Conservation (phyloP, 1,140 invertebrate genomes). For the Oryzaephilus surinamensis region DNA sequence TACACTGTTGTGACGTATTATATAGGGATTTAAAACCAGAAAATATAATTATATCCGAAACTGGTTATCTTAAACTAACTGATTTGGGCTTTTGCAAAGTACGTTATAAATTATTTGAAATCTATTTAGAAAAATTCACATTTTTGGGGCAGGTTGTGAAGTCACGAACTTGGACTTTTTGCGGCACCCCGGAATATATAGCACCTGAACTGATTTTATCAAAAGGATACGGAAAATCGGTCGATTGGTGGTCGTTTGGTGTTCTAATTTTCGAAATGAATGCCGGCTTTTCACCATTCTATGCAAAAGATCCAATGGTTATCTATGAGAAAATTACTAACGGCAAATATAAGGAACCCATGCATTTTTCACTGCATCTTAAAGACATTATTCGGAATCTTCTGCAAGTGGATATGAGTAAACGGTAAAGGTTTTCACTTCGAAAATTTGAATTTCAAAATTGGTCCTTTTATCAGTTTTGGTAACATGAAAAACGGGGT, state of each 20-base stretch:
- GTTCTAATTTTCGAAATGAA: conserved; percentile 90
- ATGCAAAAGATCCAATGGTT: conserved; percentile 70
- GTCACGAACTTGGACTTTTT: conserved; percentile 10
- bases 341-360: conserved; percentile 60
- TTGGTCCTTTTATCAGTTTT: conserved; percentile 1
- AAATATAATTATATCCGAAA: conserved; percentile 83
- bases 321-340: conserved; percentile 84
- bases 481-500: too few species aligned
- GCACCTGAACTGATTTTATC: conserved; percentile 96
- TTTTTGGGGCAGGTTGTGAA: conserved; percentile 1
- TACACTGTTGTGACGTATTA: conserved; percentile 81
- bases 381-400: conserved; percentile 81
- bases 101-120: conserved; percentile 36
- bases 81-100: conserved; percentile 85
- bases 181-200: conserved; percentile 86
- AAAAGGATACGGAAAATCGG: conserved; percentile 97
- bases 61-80: conserved; percentile 73
- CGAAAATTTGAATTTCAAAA: neutral
- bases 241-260: conserved; percentile 96
- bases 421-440: conserved; percentile 41
- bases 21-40: conserved; percentile 95
- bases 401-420: conserved; percentile 76
- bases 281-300: conserved; percentile 79
- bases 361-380: conserved; percentile 59
- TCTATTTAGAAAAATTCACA: neutral